Base-by-base conservation (phyloP, 2,797 vertebrate genomes). In the Lerista edwardsae region DNA sequence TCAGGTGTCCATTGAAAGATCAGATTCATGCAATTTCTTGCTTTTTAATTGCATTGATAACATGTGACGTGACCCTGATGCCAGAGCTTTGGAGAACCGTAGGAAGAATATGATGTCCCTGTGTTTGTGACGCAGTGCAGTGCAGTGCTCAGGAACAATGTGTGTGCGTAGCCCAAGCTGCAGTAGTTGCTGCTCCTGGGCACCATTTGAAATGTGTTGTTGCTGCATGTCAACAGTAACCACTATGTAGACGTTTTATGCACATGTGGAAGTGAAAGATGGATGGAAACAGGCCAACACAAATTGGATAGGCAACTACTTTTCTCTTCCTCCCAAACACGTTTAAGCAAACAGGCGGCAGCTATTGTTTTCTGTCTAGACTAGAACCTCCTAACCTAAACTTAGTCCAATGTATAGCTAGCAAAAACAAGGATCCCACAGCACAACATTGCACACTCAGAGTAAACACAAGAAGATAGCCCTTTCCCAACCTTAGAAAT, bases 331-430 rank as follows among this genome's bases (percentile, higher is more conserved):
- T 79, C 78, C 69, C 39, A 79, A 82, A 51, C n/a, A 0, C 3
- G 51, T 84, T 91, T 86, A 87, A 67, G 31, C 51, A n/a, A 79
- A 23, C 5, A 1, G 0, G 1, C 51, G 29, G 2, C 67, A 15
- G 88, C 86, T 87, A 83, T 85, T 91, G 27, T 82, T 89, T 69
- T 89, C 76, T 74, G 4, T 34, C 44, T 47, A 61, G 68, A 12
- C 62, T n/a, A 69, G 75, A 10, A 51, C 1, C 25, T 10, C 0
- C 0, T 7, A 2, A 34, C 0, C 0, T 7, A 3, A 34, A 4
- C 14, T 62, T 62, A 1, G 0, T n/a, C 2, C 1, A 82, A 29
- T 74, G 69, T 79, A 62, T 39, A 23, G 47, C 19, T 72, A 73
- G 31, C 23, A 34, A 79, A 84, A 55, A 62, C 27, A 7, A n/a